phyloP scores from a whole-genome alignment of 2,113 vertebrate genomes.

The Myiozetetes cayanensis region DNA sequence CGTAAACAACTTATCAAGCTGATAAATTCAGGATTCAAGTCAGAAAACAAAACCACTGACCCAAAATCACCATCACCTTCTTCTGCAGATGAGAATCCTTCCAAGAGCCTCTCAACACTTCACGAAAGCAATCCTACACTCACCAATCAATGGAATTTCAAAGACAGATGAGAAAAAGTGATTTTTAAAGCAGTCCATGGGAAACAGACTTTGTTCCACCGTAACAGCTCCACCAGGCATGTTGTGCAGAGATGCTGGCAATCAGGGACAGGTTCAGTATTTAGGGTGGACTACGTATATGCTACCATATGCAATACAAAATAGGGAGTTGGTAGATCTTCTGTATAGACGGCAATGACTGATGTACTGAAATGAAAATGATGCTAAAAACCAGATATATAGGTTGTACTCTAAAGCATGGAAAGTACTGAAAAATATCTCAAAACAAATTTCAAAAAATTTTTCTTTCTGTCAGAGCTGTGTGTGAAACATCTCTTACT shows the following conservation, averaged over 20 bases:
- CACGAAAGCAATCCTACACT: neutral
- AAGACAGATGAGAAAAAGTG: neutral
- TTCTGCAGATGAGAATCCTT: neutral
- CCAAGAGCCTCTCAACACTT: neutral
- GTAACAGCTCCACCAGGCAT: neutral
- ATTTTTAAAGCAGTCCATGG: conserved; percentile 7
- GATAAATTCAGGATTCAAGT: neutral
- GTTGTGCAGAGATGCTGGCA: neutral
- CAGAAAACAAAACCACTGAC: neutral
- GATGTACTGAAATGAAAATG: neutral
- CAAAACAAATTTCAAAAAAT: neutral
- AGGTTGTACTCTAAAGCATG: neutral
- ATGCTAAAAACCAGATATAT: rapidly evolving
- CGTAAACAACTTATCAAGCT: neutral
- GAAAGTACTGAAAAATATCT: neutral
- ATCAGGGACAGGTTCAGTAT: neutral
- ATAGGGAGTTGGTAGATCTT: neutral
- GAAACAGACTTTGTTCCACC: neutral
- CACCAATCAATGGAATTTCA: neutral
- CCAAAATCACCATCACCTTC: neutral
- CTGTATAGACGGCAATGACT: rapidly evolving
- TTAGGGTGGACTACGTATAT: neutral
- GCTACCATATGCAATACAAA: neutral
- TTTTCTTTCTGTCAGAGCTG: neutral
- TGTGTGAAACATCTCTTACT: neutral